These are phyloP conservation scores for Oncorhynchus tshawytscha DNA, from an alignment of 2,113 vertebrate genomes.

Conservation along the genomic window DNA sequence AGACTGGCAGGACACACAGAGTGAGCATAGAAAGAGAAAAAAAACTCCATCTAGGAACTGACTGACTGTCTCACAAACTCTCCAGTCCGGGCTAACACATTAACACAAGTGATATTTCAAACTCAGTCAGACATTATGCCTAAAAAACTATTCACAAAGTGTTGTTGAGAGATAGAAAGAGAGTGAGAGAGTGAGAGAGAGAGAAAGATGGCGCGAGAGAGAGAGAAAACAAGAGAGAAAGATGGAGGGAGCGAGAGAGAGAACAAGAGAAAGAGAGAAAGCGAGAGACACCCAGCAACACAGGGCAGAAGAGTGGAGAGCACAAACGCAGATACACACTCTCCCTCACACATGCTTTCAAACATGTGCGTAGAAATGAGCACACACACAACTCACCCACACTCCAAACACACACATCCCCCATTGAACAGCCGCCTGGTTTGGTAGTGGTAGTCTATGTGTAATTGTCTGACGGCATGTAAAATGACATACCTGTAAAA, in stretches of 20 bases:
- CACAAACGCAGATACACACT: constrained; percentile 40
- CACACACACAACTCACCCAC: constrained; percentile 12
- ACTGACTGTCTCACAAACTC: constrained; percentile 8
- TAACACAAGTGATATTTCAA: not conserved
- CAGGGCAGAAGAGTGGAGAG: constrained; percentile 16
- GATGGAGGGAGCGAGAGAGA: no score
- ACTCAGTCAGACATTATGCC: not conserved
- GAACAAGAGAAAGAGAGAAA: not conserved
- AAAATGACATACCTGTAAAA: constrained; percentile 88
- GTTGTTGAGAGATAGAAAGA: no score
- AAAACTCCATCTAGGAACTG: constrained; percentile 7
- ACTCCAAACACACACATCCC: constrained; percentile 1
- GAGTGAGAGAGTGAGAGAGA: not conserved
- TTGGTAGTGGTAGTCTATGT: not conserved
- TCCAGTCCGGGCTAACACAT: not conserved
- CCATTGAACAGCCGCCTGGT: not conserved
- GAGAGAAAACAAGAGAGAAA: no score
- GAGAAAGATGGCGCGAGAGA: no score
- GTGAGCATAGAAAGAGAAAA: constrained; percentile 43
- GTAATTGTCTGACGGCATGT: constrained; percentile 2
- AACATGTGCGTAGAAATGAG: not conserved
- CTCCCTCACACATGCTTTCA: constrained; percentile 1
- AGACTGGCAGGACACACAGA: constrained; percentile 54
- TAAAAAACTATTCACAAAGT: not conserved
- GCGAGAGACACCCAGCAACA: constrained; percentile 27